phyloP scores from a whole-genome alignment of 2,113 vertebrate genomes.

The Edolisoma coerulescens region DNA sequence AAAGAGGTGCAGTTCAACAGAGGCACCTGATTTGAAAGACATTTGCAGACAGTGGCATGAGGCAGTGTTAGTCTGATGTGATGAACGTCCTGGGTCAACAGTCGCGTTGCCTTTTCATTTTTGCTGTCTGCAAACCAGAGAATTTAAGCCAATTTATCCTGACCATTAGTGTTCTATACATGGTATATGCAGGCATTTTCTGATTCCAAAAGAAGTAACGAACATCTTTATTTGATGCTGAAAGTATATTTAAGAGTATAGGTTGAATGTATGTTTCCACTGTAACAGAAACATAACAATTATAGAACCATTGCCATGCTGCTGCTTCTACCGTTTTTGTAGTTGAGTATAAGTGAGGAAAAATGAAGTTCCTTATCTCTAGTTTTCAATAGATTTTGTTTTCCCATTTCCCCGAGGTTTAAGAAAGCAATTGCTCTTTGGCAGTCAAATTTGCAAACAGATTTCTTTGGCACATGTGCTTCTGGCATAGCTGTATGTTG shows the following conservation, averaged over 20 bases:
- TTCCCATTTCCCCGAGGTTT: neutral
- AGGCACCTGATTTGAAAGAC: neutral
- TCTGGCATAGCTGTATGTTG: neutral
- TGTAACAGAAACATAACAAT: neutral
- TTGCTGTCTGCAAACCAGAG: neutral
- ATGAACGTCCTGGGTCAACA: neutral
- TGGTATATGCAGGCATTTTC: neutral
- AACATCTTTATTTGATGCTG: neutral
- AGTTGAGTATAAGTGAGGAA: neutral
- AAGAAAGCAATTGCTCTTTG: neutral
- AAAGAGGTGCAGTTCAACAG: neutral
- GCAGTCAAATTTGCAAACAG: neutral
- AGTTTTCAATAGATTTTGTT: neutral
- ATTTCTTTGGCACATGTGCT: neutral
- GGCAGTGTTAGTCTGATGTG: neutral
- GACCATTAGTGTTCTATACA: neutral
- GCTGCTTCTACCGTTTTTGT: neutral
- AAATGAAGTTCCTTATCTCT: neutral
- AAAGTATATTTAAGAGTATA: neutral
- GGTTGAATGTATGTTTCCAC: neutral
- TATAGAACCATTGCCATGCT: neutral
- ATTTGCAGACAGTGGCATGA: neutral
- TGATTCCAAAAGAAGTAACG: neutral
- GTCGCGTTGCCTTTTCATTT: neutral
- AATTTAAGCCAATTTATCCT: neutral